Evolutionary conservation across 1,140 invertebrate species (phyloP).

Genomic region (Lerema accius): DNA sequence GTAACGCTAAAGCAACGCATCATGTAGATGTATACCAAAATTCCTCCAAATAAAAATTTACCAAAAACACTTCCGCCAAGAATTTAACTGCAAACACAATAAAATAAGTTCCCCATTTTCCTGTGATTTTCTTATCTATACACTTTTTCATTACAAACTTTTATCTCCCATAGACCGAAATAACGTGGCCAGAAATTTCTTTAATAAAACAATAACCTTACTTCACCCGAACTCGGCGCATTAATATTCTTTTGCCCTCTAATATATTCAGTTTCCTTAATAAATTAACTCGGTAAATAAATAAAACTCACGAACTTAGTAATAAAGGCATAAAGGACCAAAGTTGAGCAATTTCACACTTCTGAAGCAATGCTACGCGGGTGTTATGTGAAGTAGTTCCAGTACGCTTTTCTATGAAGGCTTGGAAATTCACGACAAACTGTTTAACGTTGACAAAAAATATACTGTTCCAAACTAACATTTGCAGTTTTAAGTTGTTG

Average conservation of each 20-base stretch:
- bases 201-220: conserved; percentile 50
- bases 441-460: too few relatives aligned
- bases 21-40: too few relatives aligned
- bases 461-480: too few relatives aligned
- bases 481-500: too few relatives aligned
- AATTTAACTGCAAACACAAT: neutral
- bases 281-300: conserved; percentile 68
- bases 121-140: conserved; percentile 3
- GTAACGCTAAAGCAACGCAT: too few relatives aligned
- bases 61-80: neutral
- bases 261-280: conserved; percentile 64
- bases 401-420: conserved; percentile 3
- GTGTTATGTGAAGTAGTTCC: conserved; percentile 15
- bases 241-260: conserved; percentile 63
- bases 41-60: neutral
- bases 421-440: too few relatives aligned
- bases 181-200: conserved; percentile 40
- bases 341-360: conserved; percentile 41
- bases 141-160: conserved; percentile 23
- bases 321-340: conserved; percentile 30
- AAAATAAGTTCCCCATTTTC: neutral
- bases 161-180: conserved; percentile 33
- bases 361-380: conserved; percentile 21
- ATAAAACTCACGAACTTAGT: conserved; percentile 40
- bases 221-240: conserved; percentile 51